Base-by-base conservation (phyloP, 2,113 vertebrate genomes). In the Oncorhynchus mykiss region DNA sequence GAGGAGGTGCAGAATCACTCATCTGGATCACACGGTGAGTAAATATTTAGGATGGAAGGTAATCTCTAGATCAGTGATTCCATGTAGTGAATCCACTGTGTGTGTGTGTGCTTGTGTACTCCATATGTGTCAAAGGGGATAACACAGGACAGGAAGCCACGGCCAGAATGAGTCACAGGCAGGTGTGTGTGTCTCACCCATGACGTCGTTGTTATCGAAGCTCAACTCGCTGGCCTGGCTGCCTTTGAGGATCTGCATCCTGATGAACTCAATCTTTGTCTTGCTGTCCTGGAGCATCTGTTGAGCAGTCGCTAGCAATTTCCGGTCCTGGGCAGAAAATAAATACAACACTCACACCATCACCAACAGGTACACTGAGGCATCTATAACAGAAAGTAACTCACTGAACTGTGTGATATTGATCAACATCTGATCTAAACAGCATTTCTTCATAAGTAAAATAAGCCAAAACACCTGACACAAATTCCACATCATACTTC, bases 241-340 rank as follows among this genome's bases (percentile, higher is more conserved):
- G 81, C 96, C 95, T 84, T 99, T 98, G 80, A 99, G 96, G 93
- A 99, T 97, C 93, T 99, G 98, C 98, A 99, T 99, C 85, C 98
- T 93, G 92, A 99, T 99, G 85, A 99, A 97, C 95, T 99, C 96
- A 57, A 99, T 99, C 93, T 99, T 99, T 25, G 95, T 99, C 90
- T 97, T 99, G 93, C 98, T 99, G 91, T 99, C 98, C 86, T 98
- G 98, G 72, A 99, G 97, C 94, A 99, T 96, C 84, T 99, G 97
- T 86, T 99, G 97, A 72, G 98, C 98, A 27, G 96, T 95, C 54
- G 95, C 96, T 88, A 99, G 95, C 77, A 99, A 93, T 90, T 99
- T 99, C 80, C 96, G 95, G 91, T 99, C 98, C 97, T 99, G 74
- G 0, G 16, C 74, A 18, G 73, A 60, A 45, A 57, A 59, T 39